Percentiles rank a stretch among this genome's conserved stretches.
phyloP scores from a whole-genome alignment of 2,797 vertebrate genomes.

The Mus caroli region DNA sequence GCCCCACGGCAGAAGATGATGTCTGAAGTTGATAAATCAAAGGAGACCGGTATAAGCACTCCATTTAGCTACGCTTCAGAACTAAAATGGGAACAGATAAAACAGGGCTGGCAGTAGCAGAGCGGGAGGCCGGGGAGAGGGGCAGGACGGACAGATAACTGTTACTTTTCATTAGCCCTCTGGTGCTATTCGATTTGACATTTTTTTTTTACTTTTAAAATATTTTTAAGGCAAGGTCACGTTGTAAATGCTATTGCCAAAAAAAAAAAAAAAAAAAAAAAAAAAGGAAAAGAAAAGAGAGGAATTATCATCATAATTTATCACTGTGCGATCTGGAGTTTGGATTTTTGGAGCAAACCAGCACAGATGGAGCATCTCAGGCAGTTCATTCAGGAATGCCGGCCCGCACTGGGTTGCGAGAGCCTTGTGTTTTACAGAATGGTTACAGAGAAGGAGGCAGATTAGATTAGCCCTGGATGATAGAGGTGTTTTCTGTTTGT shows the following conservation, averaged over 20 bases:
- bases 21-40: constrained; percentile 72
- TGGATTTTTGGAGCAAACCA: background rate
- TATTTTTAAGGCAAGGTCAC: constrained; percentile 68
- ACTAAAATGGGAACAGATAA: constrained; percentile 73
- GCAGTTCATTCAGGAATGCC: background rate
- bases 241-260: constrained; percentile 57
- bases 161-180: constrained; percentile 58
- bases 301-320: constrained; percentile 56
- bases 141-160: background rate
- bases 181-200: constrained; percentile 15
- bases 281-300: background rate
- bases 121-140: background rate
- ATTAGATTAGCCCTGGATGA: background rate
- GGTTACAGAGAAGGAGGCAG: background rate
- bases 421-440: constrained; percentile 12
- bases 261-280: background rate
- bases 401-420: background rate
- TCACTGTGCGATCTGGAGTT: constrained; percentile 21
- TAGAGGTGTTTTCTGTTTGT: background rate
- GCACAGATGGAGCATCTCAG: constrained; percentile 43
- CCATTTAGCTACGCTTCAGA: constrained; percentile 71
- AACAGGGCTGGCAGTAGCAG: constrained; percentile 65
- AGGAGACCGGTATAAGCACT: background rate
- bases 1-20: constrained; percentile 65
- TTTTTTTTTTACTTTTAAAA: constrained; percentile 60